Base-by-base conservation (phyloP, 2,797 vertebrate genomes). In the Poecilia gillii region DNA sequence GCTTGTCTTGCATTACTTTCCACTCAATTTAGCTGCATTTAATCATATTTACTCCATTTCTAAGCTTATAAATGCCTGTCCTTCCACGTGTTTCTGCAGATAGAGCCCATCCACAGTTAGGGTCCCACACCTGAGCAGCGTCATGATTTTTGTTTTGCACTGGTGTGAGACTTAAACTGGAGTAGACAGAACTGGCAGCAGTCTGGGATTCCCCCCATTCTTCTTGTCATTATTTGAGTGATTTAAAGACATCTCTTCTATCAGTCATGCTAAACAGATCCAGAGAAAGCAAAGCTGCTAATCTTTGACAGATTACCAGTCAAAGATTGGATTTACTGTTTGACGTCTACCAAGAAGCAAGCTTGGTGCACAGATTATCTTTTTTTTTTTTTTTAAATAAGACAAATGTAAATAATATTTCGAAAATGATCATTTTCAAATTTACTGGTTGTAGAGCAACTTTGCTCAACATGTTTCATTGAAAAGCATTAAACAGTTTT, bases 81-180 rank as follows among this genome's bases (percentile, higher is more conserved):
- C 57, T 79, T n/a, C 12, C 11, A 39, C 51, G 47, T 8, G 47
- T 33, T 72, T 81, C 64, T 77, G 95, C 73, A 80, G 91, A 87
- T 25, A 13, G 36, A 82, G 43, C 89, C 91, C 94, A 88, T 82
- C 90, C 94, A 93, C 96, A 94, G 95, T 96, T 95, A 93, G 94
- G 93, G 95, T 96, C 96, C 92, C 96, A 96, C 95, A 96, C 96
- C 96, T 94, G 96, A 96, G 96, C 96, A 96, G 95, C 96, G 92
- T 94, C 95, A 95, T 92, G 75, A 90, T 81, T 91, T 95, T 96
- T 96, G 96, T 96, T 96, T 96, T 96, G 96, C 96, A 96, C 95
- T 96, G 96, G 95, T 96, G 96, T 96, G 96, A 96, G 96, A 96
- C 96, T 96, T 96, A 96, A 95, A 96, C 95, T 90, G 96, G 89